Conservation (phyloP, 2,113 vertebrate species). For the Neodon shergylaensis region DNA sequence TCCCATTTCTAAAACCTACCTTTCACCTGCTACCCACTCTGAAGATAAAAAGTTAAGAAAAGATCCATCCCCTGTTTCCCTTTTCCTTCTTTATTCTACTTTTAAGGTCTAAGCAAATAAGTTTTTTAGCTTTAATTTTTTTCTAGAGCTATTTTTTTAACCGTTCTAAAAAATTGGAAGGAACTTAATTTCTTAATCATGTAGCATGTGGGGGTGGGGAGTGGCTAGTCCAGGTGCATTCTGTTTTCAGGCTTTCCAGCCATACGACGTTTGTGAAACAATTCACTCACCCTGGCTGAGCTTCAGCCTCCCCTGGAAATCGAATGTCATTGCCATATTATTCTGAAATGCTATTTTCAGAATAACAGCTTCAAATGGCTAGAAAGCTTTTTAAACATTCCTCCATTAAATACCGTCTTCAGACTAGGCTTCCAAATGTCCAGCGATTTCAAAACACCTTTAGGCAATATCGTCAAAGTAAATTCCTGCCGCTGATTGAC, state of each 20-base stretch:
- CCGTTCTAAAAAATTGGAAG: not conserved
- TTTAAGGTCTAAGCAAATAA: not conserved
- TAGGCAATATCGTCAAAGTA: constrained; percentile 76
- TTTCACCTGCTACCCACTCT: not conserved
- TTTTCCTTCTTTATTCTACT: not conserved
- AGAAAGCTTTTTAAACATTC: constrained; percentile 77
- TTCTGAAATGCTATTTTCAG: constrained; percentile 68
- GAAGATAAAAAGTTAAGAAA: not conserved
- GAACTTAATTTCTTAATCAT: not conserved
- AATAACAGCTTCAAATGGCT: constrained; percentile 69
- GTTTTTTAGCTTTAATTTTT: not conserved
- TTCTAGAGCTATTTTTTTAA: not conserved
- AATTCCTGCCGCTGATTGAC: constrained; percentile 69
- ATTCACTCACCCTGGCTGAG: not conserved
- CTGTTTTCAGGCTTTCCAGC: not conserved
- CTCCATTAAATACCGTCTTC: constrained; percentile 74
- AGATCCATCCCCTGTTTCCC: not conserved
- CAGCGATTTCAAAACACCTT: constrained; percentile 77
- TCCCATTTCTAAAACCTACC: not conserved
- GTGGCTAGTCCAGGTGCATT: not conserved
- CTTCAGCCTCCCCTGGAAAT: not conserved
- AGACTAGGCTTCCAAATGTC: constrained; percentile 72
- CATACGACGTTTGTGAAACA: not conserved
- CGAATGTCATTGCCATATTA: not conserved
- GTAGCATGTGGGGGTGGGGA: too few relatives aligned